Conservation (phyloP, 2,888 invertebrate species). For the Anoncus sp. region DNA sequence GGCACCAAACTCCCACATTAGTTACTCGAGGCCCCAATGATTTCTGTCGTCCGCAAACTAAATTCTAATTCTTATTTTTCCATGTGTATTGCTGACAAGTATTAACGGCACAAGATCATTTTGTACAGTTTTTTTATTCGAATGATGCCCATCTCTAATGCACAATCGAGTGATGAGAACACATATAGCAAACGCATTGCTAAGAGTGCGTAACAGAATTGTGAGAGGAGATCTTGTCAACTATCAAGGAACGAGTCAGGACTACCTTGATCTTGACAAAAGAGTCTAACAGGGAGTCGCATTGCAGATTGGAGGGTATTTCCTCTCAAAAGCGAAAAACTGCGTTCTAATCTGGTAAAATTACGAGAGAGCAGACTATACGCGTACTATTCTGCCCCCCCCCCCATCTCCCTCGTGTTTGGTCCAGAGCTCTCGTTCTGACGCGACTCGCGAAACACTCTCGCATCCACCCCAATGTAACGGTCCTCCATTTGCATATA, state of each 20-base stretch:
- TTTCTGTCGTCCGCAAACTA: too few species aligned
- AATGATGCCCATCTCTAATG: too few species aligned
- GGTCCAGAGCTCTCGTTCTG: slow-evolving; percentile 41
- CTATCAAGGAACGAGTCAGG: background rate
- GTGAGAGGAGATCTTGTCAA: too few species aligned
- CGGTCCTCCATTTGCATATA: slow-evolving; percentile 58
- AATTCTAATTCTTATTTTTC: too few species aligned
- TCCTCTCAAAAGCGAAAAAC: background rate
- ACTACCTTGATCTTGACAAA: background rate
- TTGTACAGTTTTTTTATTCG: too few species aligned
- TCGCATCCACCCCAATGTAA: slow-evolving; percentile 46
- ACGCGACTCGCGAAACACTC: slow-evolving; percentile 42
- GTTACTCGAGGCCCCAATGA: too few species aligned
- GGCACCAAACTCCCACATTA: too few species aligned
- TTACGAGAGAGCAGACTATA: slow-evolving; percentile 15
- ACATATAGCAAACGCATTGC: too few species aligned
- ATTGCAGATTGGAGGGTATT: background rate
- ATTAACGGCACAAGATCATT: too few species aligned
- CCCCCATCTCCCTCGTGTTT: slow-evolving; percentile 2
- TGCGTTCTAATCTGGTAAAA: background rate
- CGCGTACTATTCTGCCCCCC: background rate
- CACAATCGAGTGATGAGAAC: too few species aligned
- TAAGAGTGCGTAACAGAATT: too few species aligned
- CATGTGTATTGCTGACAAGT: too few species aligned
- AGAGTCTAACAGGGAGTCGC: background rate